Conservation (phyloP, 2,113 vertebrate species). For the Pedionomus torquatus region DNA sequence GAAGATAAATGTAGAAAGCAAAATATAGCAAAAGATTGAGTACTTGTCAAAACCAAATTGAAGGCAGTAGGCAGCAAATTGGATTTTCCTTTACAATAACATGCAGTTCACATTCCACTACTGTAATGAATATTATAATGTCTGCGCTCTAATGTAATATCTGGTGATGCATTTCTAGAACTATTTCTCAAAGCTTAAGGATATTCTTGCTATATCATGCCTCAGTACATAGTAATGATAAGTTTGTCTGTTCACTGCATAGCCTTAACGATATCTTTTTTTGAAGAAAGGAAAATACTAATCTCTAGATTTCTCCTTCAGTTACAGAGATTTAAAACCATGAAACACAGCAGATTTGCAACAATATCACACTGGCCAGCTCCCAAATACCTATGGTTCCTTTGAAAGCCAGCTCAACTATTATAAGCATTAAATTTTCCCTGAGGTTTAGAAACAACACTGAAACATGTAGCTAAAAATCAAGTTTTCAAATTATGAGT, state of each 20-base stretch:
- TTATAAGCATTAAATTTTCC: neutral
- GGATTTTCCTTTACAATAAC: slow-evolving; percentile 74
- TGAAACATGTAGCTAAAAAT: neutral
- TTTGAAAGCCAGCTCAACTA: neutral
- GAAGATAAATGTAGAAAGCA: slow-evolving; percentile 64
- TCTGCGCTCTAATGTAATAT: slow-evolving; percentile 53
- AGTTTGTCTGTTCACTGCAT: slow-evolving; percentile 23
- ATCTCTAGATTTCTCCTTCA: neutral
- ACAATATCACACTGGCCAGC: neutral
- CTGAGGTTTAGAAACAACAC: neutral
- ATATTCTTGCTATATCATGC: slow-evolving; percentile 32
- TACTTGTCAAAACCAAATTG: slow-evolving; percentile 71
- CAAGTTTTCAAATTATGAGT: neutral
- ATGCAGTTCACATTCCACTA: slow-evolving; percentile 59
- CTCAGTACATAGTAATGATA: slow-evolving; percentile 42
- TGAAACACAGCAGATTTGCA: neutral
- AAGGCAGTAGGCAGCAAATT: slow-evolving; percentile 73
- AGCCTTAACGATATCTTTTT: slow-evolving; percentile 10
- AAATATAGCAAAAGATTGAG: slow-evolving; percentile 54
- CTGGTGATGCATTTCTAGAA: slow-evolving; percentile 56
- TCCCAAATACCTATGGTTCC: neutral
- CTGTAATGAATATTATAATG: slow-evolving; percentile 70
- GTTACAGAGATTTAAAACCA: neutral
- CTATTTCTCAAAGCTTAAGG: slow-evolving; percentile 57
- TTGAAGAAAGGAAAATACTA: slow-evolving; percentile 31